These are phyloP conservation scores for Caradrina kadenii DNA, from an alignment of 2,888 invertebrate species.

Conservation along the genomic window DNA sequence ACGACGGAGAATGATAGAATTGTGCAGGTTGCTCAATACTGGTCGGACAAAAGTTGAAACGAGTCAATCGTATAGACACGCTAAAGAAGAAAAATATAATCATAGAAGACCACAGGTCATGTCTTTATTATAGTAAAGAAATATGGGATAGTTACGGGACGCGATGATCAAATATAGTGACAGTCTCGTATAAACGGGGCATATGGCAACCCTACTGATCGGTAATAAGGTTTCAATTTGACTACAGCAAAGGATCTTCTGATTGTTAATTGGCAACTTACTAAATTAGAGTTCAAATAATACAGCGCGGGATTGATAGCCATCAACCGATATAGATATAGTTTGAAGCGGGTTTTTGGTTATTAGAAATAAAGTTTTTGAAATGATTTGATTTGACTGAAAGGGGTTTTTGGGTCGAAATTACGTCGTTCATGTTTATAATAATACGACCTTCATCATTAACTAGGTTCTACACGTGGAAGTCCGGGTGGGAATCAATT, in stretches of 20 bases:
- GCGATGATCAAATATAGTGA: too few species aligned
- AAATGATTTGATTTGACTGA: conserved; percentile 2
- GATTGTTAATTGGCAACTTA: conserved; percentile 37
- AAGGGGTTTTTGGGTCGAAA: neutral
- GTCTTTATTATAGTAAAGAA: too few species aligned
- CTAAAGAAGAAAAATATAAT: too few species aligned
- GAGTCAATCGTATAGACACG: too few species aligned
- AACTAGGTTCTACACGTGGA: too few species aligned
- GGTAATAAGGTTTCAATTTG: conserved; percentile 45
- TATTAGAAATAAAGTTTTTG: conserved; percentile 2
- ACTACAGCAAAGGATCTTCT: conserved; percentile 14
- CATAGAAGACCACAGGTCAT: too few species aligned
- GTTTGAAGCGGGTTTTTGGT: neutral
- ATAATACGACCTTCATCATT: neutral
- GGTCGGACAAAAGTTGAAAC: too few species aligned
- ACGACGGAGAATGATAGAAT: too few species aligned
- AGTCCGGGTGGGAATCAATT: too few species aligned
- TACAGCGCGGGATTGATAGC: neutral
- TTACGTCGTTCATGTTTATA: neutral
- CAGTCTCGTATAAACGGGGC: too few species aligned
- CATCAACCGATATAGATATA: conserved; percentile 4
- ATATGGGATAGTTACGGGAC: too few species aligned
- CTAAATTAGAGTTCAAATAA: conserved; percentile 32
- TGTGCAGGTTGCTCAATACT: too few species aligned
- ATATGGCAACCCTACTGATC: conserved; percentile 1